Evolutionary conservation across 2,113 vertebrate genomes (phyloP).

Genomic region (Ancistrus triradiatus): DNA sequence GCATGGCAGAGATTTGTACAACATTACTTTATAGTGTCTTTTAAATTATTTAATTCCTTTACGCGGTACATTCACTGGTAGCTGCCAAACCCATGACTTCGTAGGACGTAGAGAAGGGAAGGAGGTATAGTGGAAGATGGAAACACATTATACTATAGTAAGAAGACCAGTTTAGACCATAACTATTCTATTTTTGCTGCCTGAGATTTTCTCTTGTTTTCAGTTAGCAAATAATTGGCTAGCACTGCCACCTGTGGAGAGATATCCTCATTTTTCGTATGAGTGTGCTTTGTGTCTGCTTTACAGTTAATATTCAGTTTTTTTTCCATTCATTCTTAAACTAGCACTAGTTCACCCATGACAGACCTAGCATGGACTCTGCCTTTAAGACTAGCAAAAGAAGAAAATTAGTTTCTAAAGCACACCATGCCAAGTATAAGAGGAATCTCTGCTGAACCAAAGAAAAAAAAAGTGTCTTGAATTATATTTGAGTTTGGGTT

Average conservation of each 20-base stretch:
- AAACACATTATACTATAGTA: conserved; percentile 39
- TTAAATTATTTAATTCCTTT: too few species aligned
- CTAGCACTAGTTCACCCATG: conserved; percentile 38
- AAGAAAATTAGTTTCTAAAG: conserved; percentile 18
- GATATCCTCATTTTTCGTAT: conserved; percentile 37
- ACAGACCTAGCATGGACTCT: conserved; percentile 39
- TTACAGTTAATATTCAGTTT: conserved; percentile 36
- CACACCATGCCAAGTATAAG: conserved; percentile 13
- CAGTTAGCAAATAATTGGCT: conserved; percentile 56
- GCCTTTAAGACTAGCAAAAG: conserved; percentile 42
- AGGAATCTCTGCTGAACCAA: too few species aligned
- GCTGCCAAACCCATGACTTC: neutral
- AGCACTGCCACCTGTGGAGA: conserved; percentile 44
- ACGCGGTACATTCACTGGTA: too few species aligned
- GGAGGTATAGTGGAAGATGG: conserved; percentile 36
- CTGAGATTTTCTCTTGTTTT: conserved; percentile 57
- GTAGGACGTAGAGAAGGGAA: neutral
- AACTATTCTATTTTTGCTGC: conserved; percentile 45
- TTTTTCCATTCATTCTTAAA: conserved; percentile 43
- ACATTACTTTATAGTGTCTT: too few species aligned
- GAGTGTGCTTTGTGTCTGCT: neutral
- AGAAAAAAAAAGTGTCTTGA: neutral
- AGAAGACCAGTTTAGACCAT: conserved; percentile 34
- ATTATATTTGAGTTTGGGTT: neutral
- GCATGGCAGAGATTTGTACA: too few species aligned